These are phyloP conservation scores for Rhea pennata DNA, from an alignment of 2,113 vertebrate genomes.

Conservation along the genomic window DNA sequence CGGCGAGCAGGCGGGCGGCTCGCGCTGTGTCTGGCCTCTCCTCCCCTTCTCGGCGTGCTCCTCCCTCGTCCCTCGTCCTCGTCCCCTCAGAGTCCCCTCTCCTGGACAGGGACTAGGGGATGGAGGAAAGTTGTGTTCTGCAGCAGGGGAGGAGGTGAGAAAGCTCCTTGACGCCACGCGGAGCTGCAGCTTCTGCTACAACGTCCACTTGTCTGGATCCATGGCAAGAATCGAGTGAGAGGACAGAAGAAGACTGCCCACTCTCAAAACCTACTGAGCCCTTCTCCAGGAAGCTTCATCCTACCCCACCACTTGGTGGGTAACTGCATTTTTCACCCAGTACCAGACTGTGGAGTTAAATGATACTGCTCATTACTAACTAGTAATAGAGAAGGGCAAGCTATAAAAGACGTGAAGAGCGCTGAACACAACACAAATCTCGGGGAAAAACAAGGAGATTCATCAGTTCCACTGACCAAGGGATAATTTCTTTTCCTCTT, in stretches of 20 bases:
- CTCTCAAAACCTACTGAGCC: background rate
- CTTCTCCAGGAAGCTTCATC: background rate
- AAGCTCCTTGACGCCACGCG: background rate
- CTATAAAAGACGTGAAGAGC: background rate
- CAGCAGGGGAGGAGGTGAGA: background rate
- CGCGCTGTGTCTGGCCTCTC: background rate
- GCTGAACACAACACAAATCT: background rate
- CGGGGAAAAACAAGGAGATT: background rate
- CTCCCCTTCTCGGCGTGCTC: background rate
- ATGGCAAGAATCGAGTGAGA: background rate
- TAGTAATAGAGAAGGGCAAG: background rate
- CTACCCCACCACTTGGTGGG: background rate
- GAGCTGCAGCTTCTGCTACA: background rate
- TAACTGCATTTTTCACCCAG: background rate
- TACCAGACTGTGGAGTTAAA: background rate
- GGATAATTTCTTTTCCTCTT: background rate
- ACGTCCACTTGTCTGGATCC: background rate
- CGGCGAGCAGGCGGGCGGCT: background rate
- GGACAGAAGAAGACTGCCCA: background rate
- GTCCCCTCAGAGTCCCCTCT: no score
- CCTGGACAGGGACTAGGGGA: background rate
- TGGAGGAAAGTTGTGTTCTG: background rate
- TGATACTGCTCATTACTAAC: background rate
- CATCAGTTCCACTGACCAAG: background rate
- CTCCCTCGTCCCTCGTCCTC: background rate